phyloP scores from a whole-genome alignment of 2,888 invertebrate genomes.

The Dermolepida albohirtum region DNA sequence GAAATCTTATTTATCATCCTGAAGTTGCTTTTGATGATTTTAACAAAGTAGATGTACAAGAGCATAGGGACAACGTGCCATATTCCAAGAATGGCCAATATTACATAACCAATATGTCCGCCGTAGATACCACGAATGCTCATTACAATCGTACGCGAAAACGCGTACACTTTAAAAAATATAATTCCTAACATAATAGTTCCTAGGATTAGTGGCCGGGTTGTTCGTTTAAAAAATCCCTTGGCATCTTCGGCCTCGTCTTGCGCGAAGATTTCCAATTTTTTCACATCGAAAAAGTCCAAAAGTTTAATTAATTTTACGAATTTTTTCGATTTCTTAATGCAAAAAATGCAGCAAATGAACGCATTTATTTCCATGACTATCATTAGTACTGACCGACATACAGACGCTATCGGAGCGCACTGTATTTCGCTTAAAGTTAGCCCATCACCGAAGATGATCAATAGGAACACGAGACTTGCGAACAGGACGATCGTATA shows the following conservation, averaged over 20 bases:
- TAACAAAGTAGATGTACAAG: conserved; percentile 50
- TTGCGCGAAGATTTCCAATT: conserved; percentile 7
- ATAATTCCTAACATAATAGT: not conserved
- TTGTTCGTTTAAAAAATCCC: conserved; percentile 6
- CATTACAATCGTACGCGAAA: too few relatives aligned
- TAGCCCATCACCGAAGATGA: conserved; percentile 7
- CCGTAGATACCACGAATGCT: too few relatives aligned
- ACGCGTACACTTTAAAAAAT: too few relatives aligned
- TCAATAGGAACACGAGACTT: not conserved
- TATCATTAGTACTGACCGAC: conserved; percentile 35
- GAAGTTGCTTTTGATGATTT: conserved; percentile 46
- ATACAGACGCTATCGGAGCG: not conserved
- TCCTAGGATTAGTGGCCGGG: conserved; percentile 14
- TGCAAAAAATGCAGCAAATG: conserved; percentile 46
- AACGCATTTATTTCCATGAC: conserved; percentile 44
- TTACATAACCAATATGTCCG: too few relatives aligned
- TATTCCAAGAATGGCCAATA: conserved; percentile 49
- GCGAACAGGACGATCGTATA: conserved; percentile 20
- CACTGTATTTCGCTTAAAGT: not conserved
- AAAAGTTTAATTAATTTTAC: conserved; percentile 48
- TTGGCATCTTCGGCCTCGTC: too few relatives aligned
- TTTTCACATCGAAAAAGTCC: conserved; percentile 47
- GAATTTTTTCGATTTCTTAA: conserved; percentile 43
- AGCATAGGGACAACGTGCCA: conserved; percentile 51
- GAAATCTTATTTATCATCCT: conserved; percentile 46